Percentiles rank a stretch among this genome's conserved stretches.
Conservation (phyloP, 2,888 invertebrate species). For the Noctua comes region DNA sequence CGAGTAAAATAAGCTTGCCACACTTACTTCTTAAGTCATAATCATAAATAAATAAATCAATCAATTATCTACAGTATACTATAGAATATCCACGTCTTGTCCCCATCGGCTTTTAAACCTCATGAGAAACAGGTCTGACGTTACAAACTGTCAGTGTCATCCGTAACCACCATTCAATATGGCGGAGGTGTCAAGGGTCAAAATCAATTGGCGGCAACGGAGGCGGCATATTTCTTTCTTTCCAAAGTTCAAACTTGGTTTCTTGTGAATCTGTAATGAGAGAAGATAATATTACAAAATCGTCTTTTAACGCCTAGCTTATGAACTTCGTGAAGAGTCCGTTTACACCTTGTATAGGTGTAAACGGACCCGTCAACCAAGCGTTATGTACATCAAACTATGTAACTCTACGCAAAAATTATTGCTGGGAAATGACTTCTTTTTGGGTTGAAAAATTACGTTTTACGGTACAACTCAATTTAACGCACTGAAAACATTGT, state of each 20-base stretch:
- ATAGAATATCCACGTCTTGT: neutral
- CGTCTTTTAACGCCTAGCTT: neutral
- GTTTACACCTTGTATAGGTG: no score
- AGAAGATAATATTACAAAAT: neutral
- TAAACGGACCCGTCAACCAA: no score
- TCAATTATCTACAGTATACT: neutral
- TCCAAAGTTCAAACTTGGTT: constrained; percentile 75
- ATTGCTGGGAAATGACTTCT: no score
- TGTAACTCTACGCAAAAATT: no score
- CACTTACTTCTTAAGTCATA: neutral
- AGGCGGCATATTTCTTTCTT: constrained; percentile 74
- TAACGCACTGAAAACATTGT: no score
- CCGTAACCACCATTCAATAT: constrained; percentile 13
- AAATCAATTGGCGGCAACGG: constrained; percentile 81
- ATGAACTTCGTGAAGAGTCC: no score
- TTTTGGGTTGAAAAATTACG: no score
- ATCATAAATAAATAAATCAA: constrained; percentile 4
- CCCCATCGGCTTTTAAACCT: neutral
- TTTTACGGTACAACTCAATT: no score
- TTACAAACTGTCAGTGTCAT: constrained; percentile 28
- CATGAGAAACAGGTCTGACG: constrained; percentile 14
- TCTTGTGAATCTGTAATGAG: constrained; percentile 78
- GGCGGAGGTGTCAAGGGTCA: constrained; percentile 55
- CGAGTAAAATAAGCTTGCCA: neutral
- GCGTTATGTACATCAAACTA: no score